Conservation (phyloP, 1,140 invertebrate species). For the Drosophila pruinosa region DNA sequence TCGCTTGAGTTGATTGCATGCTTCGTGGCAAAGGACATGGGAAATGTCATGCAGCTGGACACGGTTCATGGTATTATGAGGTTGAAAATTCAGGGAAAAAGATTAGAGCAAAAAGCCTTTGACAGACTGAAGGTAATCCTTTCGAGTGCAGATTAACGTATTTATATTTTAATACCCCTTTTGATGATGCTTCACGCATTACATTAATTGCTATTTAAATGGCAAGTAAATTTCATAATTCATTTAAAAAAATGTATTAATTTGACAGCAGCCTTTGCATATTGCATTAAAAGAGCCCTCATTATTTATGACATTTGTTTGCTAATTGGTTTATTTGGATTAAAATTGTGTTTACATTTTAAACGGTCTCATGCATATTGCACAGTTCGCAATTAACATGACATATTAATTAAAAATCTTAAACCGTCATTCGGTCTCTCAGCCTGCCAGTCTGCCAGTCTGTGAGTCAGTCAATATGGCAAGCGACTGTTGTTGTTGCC, state of each 20-base stretch:
- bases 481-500: neutral
- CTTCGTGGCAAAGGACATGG: slow-evolving; percentile 40
- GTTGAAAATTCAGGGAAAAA: slow-evolving; percentile 28
- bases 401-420: slow-evolving; percentile 67
- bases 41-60: slow-evolving; percentile 27
- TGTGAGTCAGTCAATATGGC: neutral
- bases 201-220: slow-evolving; percentile 7
- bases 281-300: neutral
- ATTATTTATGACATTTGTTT: slow-evolving; percentile 9
- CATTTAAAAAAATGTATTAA: slow-evolving; percentile 12
- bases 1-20: slow-evolving; percentile 66
- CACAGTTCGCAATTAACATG: slow-evolving; percentile 51
- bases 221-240: neutral
- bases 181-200: neutral
- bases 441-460: neutral
- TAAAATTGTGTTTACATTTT: neutral
- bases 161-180: neutral
- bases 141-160: neutral
- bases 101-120: neutral
- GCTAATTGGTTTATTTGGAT: slow-evolving; percentile 6
- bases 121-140: neutral
- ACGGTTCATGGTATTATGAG: slow-evolving; percentile 5
- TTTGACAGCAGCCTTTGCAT: slow-evolving; percentile 18
- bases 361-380: slow-evolving; percentile 1
- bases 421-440: neutral